A percentile compares a stretch with the other conserved stretches of the same genome.
phyloP scores from a whole-genome alignment of 1,140 invertebrate species.

The Lasioglossum baleicum region DNA sequence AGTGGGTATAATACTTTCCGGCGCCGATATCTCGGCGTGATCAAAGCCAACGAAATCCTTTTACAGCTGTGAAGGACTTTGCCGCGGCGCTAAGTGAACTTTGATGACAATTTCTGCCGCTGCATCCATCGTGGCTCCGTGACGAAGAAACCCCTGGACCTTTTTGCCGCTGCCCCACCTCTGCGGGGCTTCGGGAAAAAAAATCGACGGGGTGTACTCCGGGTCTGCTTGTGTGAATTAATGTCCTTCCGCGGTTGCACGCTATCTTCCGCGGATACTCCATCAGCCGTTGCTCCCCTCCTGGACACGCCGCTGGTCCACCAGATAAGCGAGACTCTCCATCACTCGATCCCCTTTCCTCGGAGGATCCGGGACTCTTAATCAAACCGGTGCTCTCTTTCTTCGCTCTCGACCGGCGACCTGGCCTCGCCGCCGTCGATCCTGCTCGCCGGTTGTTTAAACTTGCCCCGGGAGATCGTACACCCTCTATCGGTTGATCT shows the following conservation, averaged over 20 bases:
- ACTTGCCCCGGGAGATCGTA: background rate
- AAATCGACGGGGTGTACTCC: no score
- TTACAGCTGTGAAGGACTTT: slow-evolving; percentile 11
- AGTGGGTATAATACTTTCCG: slow-evolving; percentile 5
- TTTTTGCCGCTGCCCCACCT: no score
- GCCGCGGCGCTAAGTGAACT: slow-evolving; percentile 17
- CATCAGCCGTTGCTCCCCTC: background rate
- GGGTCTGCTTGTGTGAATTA: background rate
- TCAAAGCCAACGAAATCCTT: slow-evolving; percentile 38
- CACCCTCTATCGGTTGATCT: background rate
- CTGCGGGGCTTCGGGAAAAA: no score
- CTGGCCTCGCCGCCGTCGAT: no score
- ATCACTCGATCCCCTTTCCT: slow-evolving; percentile 3
- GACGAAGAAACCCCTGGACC: no score
- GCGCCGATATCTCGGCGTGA: slow-evolving; percentile 16
- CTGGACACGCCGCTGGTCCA: background rate
- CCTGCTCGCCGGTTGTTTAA: no score
- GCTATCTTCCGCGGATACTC: background rate
- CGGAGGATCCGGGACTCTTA: no score
- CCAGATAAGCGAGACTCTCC: background rate
- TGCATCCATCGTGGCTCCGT: no score
- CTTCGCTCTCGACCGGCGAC: background rate
- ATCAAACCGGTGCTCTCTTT: background rate
- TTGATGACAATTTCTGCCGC: slow-evolving; percentile 28
- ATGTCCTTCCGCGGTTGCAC: background rate